Base-by-base conservation (phyloP, 2,113 vertebrate species). In the Oenanthe melanoleuca region DNA sequence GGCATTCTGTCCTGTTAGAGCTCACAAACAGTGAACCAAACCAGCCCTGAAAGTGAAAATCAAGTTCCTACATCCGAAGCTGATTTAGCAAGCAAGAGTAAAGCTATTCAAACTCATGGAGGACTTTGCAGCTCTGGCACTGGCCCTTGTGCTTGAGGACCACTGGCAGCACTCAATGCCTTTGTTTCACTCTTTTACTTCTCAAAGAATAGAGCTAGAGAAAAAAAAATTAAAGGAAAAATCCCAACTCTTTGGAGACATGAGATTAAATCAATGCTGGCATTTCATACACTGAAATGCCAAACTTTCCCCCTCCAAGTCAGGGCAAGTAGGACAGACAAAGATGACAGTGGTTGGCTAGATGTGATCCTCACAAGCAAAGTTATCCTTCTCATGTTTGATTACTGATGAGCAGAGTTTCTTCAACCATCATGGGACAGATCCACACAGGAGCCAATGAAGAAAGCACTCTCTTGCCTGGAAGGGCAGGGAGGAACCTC, bases 141-240 rank as follows among this genome's bases (percentile, higher is more conserved):
- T 74, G 70, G 59, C 55, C 55, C 63, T 69, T 94, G 42, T 88
- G 81, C 87, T 79, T 73, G 81, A 93, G 81, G 79, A 96, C 44
- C 71, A 83, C 87, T 94, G 96, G 92, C 93, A 96, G 63, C 60
- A 75, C 47, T 63, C 84, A 59, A 4, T 0, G 55, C 11, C 63
- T 95, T 91, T 96, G 95, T 96, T 95, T 94, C 2, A 5, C n/a
- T 82, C 70, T 85, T 88, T 55, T 64, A 11, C 74, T 80, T 92
- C 66, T 50, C 79, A 92, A 86, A 95, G 83, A 95, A 94, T 66
- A 85, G 66, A 92, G 34, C 26, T 34, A 82, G 42, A 75, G 37
- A 14, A 3, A 33, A 67, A 71, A 78, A 63, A 87, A 86, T 38
- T 1, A 93, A 84, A 75, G 37, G 37, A 93, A 93, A 93, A 70